Evolutionary conservation across 2,113 vertebrate genomes (phyloP).

Genomic region (Chroicocephalus ridibundus): DNA sequence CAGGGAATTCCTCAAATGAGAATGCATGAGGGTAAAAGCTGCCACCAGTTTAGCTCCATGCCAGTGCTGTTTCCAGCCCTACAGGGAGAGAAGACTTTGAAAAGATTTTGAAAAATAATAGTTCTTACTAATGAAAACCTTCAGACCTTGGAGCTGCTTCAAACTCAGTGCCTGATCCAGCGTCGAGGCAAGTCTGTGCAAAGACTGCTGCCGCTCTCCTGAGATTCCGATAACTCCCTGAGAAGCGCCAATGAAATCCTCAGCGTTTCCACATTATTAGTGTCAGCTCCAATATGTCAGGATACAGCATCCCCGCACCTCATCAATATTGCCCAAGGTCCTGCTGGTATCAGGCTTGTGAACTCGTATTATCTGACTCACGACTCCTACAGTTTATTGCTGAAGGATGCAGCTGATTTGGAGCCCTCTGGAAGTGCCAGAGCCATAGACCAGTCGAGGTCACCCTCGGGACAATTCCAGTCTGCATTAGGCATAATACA

Average conservation of each 20-base stretch:
- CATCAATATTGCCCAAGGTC: neutral
- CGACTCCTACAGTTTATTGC: neutral
- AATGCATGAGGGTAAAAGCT: neutral
- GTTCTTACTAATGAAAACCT: slow-evolving; percentile 22
- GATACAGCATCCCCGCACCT: neutral
- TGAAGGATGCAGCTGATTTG: neutral
- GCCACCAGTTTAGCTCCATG: neutral
- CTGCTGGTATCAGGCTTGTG: neutral
- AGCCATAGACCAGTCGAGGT: accelerated
- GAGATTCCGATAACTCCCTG: neutral
- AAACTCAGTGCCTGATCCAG: neutral
- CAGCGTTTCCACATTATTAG: slow-evolving; percentile 3
- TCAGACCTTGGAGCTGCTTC: neutral
- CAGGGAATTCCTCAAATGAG: slow-evolving; percentile 38
- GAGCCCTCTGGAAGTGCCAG: neutral
- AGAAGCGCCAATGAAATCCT: neutral
- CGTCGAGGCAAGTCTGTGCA: neutral
- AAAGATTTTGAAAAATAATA: slow-evolving; percentile 28
- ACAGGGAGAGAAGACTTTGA: neutral
- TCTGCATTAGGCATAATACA: neutral
- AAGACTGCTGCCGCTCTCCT: neutral
- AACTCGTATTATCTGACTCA: neutral
- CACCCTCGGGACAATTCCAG: neutral
- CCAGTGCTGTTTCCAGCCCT: neutral
- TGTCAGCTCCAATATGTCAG: neutral